phyloP scores from a whole-genome alignment of 2,888 invertebrate species.

The Ischnus inquisitorius region DNA sequence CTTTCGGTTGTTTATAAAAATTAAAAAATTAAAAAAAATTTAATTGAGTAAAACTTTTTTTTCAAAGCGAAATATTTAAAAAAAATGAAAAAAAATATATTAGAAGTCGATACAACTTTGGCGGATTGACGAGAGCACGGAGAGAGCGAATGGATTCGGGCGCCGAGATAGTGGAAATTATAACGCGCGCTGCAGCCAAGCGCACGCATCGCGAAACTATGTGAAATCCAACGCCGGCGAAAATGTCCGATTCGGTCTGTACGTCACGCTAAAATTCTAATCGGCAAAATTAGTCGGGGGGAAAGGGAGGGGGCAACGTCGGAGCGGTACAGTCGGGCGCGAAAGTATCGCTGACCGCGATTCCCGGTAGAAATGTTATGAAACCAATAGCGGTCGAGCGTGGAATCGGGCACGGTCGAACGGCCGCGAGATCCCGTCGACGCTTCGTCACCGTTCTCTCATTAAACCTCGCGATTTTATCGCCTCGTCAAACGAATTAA shows the following conservation, averaged over 20 bases:
- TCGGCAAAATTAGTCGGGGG: constrained; percentile 82
- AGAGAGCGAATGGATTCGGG: constrained; percentile 28
- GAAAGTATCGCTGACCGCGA: constrained; percentile 82
- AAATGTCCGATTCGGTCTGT: constrained; percentile 72
- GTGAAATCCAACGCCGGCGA: constrained; percentile 24
- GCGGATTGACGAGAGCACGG: constrained; percentile 40
- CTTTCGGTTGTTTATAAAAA: no score
- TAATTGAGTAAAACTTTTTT: no score
- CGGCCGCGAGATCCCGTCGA: constrained; percentile 28
- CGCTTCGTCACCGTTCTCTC: constrained; percentile 57
- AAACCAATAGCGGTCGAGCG: constrained; percentile 78
- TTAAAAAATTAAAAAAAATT: no score
- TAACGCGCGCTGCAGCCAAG: constrained; percentile 23
- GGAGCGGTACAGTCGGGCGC: constrained; percentile 77
- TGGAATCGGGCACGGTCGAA: constrained; percentile 59
- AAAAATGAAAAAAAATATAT: no score
- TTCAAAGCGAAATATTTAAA: no score
- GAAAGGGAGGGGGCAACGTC: constrained; percentile 33
- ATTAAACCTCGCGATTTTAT: constrained; percentile 59
- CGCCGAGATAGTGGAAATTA: constrained; percentile 54
- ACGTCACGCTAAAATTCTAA: constrained; percentile 82
- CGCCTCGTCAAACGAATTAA: constrained; percentile 54
- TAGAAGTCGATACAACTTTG: no score
- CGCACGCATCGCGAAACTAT: neutral
- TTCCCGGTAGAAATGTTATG: constrained; percentile 80